phyloP scores from a whole-genome alignment of 2,888 invertebrate genomes.

The Cheilosia variabilis region DNA sequence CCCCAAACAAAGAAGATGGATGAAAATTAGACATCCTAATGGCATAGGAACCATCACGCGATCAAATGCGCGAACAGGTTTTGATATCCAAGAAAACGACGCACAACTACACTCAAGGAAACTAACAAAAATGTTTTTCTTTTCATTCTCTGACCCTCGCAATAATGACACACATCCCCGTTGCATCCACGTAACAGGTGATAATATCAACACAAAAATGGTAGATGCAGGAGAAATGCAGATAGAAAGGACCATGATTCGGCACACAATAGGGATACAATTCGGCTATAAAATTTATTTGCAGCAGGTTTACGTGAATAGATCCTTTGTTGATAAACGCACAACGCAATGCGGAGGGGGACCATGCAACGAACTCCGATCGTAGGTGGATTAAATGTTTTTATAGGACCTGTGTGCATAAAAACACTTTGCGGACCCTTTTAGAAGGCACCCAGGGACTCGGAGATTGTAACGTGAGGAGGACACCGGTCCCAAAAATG shows the following conservation, averaged over 20 bases:
- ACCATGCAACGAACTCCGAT: conserved; percentile 1
- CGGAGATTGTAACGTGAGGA: conserved; percentile 3
- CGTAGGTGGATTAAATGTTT: conserved; percentile 49
- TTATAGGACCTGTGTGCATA: conserved; percentile 53
- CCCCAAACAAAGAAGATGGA: conserved; percentile 61
- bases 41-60: conserved; percentile 61
- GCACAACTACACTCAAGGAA: conserved; percentile 21
- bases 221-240: conserved; percentile 20
- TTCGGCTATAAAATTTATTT: conserved; percentile 79
- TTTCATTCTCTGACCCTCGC: conserved; percentile 39
- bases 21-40: conserved; percentile 68
- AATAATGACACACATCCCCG: conserved; percentile 64
- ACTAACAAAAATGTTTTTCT: conserved; percentile 37
- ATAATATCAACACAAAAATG: conserved; percentile 71
- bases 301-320: conserved; percentile 77
- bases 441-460: neutral
- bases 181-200: conserved; percentile 76
- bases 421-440: conserved; percentile 30
- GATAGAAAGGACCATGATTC: conserved; percentile 29
- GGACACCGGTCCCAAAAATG: conserved; percentile 13
- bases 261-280: conserved; percentile 58
- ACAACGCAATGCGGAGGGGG: conserved; percentile 6
- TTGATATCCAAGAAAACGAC: conserved; percentile 59
- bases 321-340: conserved; percentile 56
- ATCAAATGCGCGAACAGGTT: conserved; percentile 75